Conservation (phyloP, 2,888 invertebrate genomes). For the Itoplectis maculator region DNA sequence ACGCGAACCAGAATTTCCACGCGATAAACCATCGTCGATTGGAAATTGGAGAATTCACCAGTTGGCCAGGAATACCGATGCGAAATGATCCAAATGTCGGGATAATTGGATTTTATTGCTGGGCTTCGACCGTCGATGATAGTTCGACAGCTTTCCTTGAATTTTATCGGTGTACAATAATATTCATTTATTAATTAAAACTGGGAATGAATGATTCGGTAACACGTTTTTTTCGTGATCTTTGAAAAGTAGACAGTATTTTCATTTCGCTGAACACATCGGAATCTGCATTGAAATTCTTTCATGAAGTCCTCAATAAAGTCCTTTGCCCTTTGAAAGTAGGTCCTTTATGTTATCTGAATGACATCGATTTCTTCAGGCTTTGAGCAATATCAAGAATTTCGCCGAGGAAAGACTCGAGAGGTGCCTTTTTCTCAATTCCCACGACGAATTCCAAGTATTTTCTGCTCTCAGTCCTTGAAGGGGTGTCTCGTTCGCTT, state of each 20-base stretch:
- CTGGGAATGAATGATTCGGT: too few species aligned
- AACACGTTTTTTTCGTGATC: too few species aligned
- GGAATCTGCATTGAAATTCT: background rate
- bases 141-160: too few species aligned
- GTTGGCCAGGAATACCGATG: background rate
- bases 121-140: too few species aligned
- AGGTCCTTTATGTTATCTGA: background rate
- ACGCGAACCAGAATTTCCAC: background rate
- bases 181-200: too few species aligned
- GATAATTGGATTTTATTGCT: background rate
- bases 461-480: background rate
- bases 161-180: too few species aligned
- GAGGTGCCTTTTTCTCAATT: background rate
- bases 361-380: slow-evolving; percentile 1
- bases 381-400: slow-evolving; percentile 36
- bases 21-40: background rate
- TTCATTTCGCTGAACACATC: background rate
- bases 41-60: background rate
- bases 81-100: background rate
- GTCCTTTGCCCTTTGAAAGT: background rate
- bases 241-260: background rate
- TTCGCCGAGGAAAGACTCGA: background rate
- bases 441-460: background rate
- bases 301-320: background rate
- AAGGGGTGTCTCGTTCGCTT: background rate